Conservation (phyloP, 2,888 invertebrate genomes). For the Capitulum mitella region DNA sequence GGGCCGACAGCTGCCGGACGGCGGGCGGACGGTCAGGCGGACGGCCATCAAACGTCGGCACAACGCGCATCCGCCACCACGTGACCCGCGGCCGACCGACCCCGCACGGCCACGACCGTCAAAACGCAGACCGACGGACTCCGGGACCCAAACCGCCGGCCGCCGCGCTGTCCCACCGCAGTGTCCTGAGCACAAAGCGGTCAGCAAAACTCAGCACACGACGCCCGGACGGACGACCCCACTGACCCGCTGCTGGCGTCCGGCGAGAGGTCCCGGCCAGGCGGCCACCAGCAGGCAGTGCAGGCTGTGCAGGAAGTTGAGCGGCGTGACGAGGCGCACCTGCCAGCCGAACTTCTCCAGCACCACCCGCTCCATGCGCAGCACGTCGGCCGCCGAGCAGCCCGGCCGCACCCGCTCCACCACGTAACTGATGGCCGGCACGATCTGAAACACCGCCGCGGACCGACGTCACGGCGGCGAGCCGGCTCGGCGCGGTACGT, state of each 20-base stretch:
- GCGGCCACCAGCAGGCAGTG: conserved; percentile 40
- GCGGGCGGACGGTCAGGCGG: too few species aligned
- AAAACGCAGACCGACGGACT: too few species aligned
- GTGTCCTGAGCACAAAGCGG: too few species aligned
- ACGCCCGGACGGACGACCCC: too few species aligned
- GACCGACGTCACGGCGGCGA: neutral
- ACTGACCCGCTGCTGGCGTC: conserved; percentile 37
- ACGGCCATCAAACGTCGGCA: conserved; percentile 32
- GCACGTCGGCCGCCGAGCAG: conserved; percentile 43
- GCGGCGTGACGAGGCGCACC: conserved; percentile 38
- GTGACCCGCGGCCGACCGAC: too few species aligned
- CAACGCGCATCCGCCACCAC: too few species aligned
- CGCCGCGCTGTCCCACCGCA: too few species aligned
- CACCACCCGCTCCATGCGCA: conserved; percentile 45
- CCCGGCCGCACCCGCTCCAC: conserved; percentile 42
- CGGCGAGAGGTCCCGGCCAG: conserved; percentile 40
- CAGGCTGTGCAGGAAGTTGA: conserved; percentile 44
- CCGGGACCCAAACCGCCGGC: too few species aligned
- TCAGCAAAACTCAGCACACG: too few species aligned
- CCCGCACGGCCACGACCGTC: too few species aligned
- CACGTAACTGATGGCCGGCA: conserved; percentile 43
- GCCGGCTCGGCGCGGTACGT: too few species aligned
- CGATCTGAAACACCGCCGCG: conserved; percentile 39
- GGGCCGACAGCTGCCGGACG: conserved; percentile 41
- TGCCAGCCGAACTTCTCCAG: conserved; percentile 40